Base-by-base conservation (phyloP, 2,888 invertebrate genomes). In the Ischnura elegans region DNA sequence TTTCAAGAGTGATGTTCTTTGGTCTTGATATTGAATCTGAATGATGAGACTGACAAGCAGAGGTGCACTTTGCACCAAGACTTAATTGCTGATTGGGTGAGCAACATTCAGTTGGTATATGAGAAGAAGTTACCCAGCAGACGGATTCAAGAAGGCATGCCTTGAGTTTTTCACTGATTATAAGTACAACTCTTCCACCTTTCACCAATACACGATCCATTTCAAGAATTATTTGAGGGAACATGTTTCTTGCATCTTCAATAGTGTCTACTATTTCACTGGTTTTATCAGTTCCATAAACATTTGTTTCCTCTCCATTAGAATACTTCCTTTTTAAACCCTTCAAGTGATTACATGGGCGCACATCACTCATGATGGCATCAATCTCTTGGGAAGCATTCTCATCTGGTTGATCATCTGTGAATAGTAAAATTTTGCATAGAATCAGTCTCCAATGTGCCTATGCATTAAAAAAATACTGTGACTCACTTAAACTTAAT, bases 141-240 rank as follows among this genome's bases (percentile, higher is more conserved):
- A 90, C 90, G 43, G 66, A 42, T 19, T 42, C 25, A n/a, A 90
- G 61, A 61, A 90, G 90, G n/a, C 16, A 55, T 25, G n/a, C 0
- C 61, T 61, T 61, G 2, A 90, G 55, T 25, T 36, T 43, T 45
- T 90, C 90, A 61, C 90, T 90, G 42, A 90, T 43, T n/a, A 90
- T 43, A 19, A 90, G n/a, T n/a, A 90, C 66, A 21, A n/a, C 55
- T 36, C n/a, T 61, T n/a, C 90, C 90, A 45, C 66, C 90, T 25
- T 61, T n/a, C 6, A 61, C 25, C 43, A 90, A 90, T n/a, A 90
- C 90, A 55, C 90, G 55, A 36, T 90, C 90, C 90, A 90, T 61
- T 43, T 90, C 90, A 4, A 25, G 42, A n/a, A 90, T 61, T 10
- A 90, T 42, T 43, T 43, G 55, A 21, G 90, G 90, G 43, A 90